Evolutionary conservation across 2,888 invertebrate genomes (phyloP).

Genomic region (Hydropsyche betteni): DNA sequence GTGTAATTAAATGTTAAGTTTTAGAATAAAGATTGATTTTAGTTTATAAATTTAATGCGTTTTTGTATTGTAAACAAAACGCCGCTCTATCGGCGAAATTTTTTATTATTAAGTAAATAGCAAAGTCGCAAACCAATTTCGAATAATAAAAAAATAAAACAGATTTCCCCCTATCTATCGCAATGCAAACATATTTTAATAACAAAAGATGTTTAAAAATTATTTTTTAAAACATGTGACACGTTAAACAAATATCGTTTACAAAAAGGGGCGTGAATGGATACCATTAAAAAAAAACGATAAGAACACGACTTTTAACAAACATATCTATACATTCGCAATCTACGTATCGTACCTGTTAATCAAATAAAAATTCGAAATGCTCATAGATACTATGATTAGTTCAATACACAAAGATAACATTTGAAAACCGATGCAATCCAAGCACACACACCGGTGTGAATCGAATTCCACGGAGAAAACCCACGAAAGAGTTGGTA

Average conservation of each 20-base stretch:
- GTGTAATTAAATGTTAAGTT: no score
- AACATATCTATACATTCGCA: not conserved
- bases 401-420: not conserved
- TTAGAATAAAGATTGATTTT: no score
- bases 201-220: not conserved
- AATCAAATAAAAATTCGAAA: constrained; percentile 3
- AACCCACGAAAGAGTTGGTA: no score
- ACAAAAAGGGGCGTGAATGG: not conserved
- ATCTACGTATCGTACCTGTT: constrained; percentile 1
- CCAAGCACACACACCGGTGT: no score
- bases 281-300: not conserved
- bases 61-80: no score
- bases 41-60: no score
- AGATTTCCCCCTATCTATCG: not conserved
- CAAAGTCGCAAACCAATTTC: constrained; percentile 15
- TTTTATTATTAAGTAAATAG: not conserved
- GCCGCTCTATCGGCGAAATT: no score
- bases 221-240: not conserved
- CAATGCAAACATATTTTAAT: not conserved
- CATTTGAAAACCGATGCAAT: no score
- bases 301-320: not conserved
- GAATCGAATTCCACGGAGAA: no score
- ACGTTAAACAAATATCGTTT: no score
- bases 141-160: not conserved
- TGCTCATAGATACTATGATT: not conserved